Evolutionary conservation across 1,140 invertebrate genomes (phyloP).

Genomic region (Musca domestica): DNA sequence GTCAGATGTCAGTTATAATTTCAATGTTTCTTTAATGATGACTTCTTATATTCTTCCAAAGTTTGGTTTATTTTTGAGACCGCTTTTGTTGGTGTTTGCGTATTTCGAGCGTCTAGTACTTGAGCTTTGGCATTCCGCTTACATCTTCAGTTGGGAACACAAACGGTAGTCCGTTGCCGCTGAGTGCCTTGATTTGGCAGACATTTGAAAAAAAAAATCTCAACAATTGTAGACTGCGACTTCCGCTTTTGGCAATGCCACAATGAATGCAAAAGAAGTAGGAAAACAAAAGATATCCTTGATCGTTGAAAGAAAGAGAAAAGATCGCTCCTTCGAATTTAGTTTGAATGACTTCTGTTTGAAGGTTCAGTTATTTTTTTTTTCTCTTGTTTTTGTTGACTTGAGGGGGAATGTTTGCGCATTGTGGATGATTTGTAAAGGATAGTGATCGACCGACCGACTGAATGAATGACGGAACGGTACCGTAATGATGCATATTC

Average conservation of each 20-base stretch:
- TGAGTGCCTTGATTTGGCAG: background rate
- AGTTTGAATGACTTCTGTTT: constrained; percentile 1
- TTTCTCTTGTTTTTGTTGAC: background rate
- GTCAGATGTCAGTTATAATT: constrained; percentile 17
- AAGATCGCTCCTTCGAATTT: background rate
- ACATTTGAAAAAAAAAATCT: background rate
- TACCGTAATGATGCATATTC: background rate
- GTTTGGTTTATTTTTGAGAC: no score
- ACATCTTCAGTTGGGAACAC: background rate
- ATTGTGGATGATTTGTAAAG: background rate
- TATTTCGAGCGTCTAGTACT: background rate
- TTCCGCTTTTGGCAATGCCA: background rate
- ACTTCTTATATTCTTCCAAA: no score
- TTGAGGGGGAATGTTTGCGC: constrained; percentile 8
- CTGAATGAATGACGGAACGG: no score
- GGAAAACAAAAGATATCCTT: constrained; percentile 17
- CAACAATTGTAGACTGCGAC: constrained; percentile 11
- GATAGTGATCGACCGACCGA: constrained; percentile 8
- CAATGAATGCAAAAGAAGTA: background rate
- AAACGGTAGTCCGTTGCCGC: background rate
- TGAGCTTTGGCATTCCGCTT: background rate
- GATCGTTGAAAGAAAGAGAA: background rate
- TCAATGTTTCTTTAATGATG: no score
- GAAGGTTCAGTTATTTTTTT: no score
- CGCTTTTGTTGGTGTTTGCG: background rate